A percentile compares a stretch with the other conserved stretches of the same genome.
These are phyloP conservation scores for Simalia tracyae DNA, from an alignment of 2,797 vertebrate genomes.

Conservation along the genomic window DNA sequence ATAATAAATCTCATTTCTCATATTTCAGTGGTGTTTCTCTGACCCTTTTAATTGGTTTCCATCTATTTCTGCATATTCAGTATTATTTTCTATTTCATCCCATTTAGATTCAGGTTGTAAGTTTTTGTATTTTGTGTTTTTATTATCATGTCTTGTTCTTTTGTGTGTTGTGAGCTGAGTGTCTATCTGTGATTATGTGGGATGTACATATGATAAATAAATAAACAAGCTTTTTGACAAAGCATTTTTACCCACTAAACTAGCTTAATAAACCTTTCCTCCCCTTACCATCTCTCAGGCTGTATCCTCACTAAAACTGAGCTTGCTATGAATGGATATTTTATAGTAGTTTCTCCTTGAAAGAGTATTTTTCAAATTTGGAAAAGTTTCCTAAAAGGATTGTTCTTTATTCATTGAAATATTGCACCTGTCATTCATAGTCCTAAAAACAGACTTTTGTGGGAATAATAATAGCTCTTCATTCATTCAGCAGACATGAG, in stretches of 20 bases:
- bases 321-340: background rate
- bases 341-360: background rate
- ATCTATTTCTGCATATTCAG: background rate
- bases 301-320: background rate
- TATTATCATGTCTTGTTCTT: background rate
- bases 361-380: background rate
- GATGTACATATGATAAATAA: background rate
- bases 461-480: constrained; percentile 20
- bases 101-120: too few species aligned
- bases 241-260: background rate
- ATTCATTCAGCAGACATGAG: background rate
- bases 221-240: background rate
- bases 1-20: background rate
- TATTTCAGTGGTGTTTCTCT: background rate
- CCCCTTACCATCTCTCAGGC: background rate
- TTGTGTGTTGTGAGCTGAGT: background rate
- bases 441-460: constrained; percentile 2
- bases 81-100: background rate
- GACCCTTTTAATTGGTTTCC: background rate
- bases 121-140: background rate
- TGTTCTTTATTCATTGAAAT: background rate
- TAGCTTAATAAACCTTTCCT: background rate
- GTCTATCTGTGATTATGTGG: background rate
- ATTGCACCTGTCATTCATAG: background rate
- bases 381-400: background rate